Base-by-base conservation (phyloP, 2,113 vertebrate genomes). In the Otis tarda region DNA sequence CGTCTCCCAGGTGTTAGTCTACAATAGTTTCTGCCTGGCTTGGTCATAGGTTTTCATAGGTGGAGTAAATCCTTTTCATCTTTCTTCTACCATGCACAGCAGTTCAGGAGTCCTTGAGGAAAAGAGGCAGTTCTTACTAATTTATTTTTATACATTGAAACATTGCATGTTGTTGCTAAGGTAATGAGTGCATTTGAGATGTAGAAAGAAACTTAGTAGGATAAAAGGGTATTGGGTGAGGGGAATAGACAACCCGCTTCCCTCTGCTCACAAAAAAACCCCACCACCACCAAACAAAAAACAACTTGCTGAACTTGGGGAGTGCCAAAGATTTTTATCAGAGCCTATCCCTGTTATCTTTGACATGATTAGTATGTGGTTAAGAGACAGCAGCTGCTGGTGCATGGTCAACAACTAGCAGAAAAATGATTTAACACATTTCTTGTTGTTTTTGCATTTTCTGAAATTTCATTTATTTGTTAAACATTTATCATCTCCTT, bases 141-240 rank as follows among this genome's bases (percentile, higher is more conserved):
- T 64, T 41, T 70, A 17, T 61, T 89, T 87, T 82, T 61, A 33
- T 67, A 5, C 39, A 2, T 12, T 70, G 85, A 60, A 93, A 23
- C 8, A 1, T 14, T 57, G 14, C 22, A 3, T 56, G 30, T 30
- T 56, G 68, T 76, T 96, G 65, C 81, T 79, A 47, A 70, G 52
- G 64, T 81, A 71, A 50, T 63, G 55, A 50, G 18, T 14, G 23
- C 45, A 4, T 71, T 69, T 87, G 57, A 93, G 53, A 53, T 64
- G 50, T 35, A 43, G 49, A 25, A 84, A 33, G 30, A 57, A 73
- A 37, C 71, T 55, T 12, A 69, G 37, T 27, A 6, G 28, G n/a
- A 24, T 77, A 19, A 30, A 39, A 28, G 43, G 9, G 9, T 14
- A 1, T 31, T 0, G 4, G 25, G 7, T 7, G 9, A 4, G 35